Evolutionary conservation across 2,888 invertebrate genomes (phyloP).

Genomic region (Zaprionus lineosus): DNA sequence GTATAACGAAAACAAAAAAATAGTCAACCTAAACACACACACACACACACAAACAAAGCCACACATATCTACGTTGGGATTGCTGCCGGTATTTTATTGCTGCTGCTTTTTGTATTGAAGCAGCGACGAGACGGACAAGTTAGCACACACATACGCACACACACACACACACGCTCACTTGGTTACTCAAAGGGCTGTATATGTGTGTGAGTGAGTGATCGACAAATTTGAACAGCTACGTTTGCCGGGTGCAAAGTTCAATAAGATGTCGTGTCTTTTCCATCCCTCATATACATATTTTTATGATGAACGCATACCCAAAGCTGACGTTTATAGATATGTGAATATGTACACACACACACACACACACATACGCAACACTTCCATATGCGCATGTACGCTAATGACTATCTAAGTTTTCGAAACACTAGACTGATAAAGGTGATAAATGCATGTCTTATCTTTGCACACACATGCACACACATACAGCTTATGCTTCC

Average conservation of each 20-base stretch:
- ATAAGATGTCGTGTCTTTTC: too few relatives aligned
- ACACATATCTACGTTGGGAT: background rate
- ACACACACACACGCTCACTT: background rate
- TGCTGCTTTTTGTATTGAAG: constrained; percentile 3
- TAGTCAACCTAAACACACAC: background rate
- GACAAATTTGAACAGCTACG: constrained; percentile 34
- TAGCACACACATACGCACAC: constrained; percentile 19
- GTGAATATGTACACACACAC: too few relatives aligned
- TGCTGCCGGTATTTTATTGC: constrained; percentile 40
- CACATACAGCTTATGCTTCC: too few relatives aligned
- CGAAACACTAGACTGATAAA: too few relatives aligned
- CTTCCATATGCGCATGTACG: too few relatives aligned
- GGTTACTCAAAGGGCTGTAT: background rate
- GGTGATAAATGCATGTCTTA: too few relatives aligned
- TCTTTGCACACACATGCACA: too few relatives aligned
- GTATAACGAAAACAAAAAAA: constrained; percentile 9
- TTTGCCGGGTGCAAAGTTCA: constrained; percentile 37
- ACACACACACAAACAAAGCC: background rate
- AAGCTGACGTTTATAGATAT: too few relatives aligned
- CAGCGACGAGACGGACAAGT: constrained; percentile 32
- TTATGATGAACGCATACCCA: too few relatives aligned
- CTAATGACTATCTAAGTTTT: too few relatives aligned
- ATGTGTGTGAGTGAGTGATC: constrained; percentile 16
- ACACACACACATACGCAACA: too few relatives aligned
- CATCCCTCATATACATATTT: too few relatives aligned